Evolutionary conservation across 2,888 invertebrate species (phyloP).

Genomic region (Rhogogaster chlorosoma): DNA sequence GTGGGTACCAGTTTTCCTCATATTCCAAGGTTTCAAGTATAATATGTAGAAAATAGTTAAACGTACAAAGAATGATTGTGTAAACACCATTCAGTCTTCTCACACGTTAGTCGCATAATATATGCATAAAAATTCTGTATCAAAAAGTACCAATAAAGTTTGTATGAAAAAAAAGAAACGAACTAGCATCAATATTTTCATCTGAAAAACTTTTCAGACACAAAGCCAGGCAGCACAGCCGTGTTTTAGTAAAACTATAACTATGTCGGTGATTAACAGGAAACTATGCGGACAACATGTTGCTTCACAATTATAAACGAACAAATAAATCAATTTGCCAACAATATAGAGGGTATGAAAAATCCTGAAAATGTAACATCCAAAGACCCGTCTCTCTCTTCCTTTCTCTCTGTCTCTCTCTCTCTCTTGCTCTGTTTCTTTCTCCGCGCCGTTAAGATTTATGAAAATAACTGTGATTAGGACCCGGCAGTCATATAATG

Average conservation of each 20-base stretch:
- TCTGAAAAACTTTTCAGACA: neutral
- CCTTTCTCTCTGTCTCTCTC: conserved; percentile 5
- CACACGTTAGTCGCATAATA: neutral
- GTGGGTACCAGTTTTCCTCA: neutral
- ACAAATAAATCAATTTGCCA: conserved; percentile 6
- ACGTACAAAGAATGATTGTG: conserved; percentile 3
- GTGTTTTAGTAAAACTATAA: conserved; percentile 6
- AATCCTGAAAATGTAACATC: neutral
- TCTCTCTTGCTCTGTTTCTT: conserved; percentile 38
- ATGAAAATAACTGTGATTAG: conserved; percentile 11
- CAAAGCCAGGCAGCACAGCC: conserved; percentile 36
- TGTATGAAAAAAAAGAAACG: neutral
- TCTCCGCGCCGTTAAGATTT: neutral
- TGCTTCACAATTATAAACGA: neutral
- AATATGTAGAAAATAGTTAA: neutral
- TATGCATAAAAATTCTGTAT: conserved; percentile 3
- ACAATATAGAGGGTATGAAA: conserved; percentile 3
- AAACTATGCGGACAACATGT: conserved; percentile 15
- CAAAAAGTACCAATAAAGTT: neutral
- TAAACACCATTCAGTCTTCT: neutral
- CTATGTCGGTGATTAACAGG: neutral
- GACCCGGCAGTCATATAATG: conserved; percentile 34
- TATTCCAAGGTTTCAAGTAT: neutral
- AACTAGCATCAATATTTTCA: neutral
- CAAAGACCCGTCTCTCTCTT: conserved; percentile 36